phyloP scores from a whole-genome alignment of 1,140 invertebrate genomes.

The Drosophila nannoptera region DNA sequence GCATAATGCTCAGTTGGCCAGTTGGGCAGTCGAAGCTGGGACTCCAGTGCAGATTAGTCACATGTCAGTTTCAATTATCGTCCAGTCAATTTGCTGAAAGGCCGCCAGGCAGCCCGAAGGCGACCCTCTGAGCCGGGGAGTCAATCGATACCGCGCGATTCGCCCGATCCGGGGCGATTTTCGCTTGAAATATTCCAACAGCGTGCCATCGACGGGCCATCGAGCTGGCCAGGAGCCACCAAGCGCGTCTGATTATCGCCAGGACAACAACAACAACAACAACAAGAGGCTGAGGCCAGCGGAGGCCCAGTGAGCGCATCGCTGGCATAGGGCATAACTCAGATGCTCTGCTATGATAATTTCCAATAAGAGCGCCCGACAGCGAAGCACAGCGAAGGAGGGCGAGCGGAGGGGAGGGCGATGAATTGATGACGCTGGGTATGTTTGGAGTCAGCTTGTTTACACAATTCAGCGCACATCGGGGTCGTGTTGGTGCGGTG shows the following conservation, averaged over 20 bases:
- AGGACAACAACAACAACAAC: constrained; percentile 55
- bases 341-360: constrained; percentile 78
- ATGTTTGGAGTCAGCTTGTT: constrained; percentile 78
- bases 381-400: not conserved
- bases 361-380: constrained; percentile 56
- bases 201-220: constrained; percentile 40
- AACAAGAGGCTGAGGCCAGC: constrained; percentile 6
- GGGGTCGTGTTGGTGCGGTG: constrained; percentile 54
- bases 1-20: constrained; percentile 32
- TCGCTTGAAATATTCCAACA: constrained; percentile 72
- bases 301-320: constrained; percentile 8
- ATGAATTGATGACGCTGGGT: constrained; percentile 73
- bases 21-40: constrained; percentile 21
- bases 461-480: constrained; percentile 78
- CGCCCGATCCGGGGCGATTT: constrained; percentile 58
- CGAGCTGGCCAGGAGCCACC: constrained; percentile 58
- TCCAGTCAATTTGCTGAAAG: constrained; percentile 77
- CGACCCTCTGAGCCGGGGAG: constrained; percentile 22
- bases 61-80: constrained; percentile 79
- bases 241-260: constrained; percentile 76
- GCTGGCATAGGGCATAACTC: constrained; percentile 73
- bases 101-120: constrained; percentile 46
- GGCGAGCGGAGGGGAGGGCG: not conserved
- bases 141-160: constrained; percentile 71
- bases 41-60: constrained; percentile 75